Evolutionary conservation across 2,888 invertebrate genomes (phyloP), one percentile per base, ranked within the genome.

Genomic region (Molorchus minor): DNA sequence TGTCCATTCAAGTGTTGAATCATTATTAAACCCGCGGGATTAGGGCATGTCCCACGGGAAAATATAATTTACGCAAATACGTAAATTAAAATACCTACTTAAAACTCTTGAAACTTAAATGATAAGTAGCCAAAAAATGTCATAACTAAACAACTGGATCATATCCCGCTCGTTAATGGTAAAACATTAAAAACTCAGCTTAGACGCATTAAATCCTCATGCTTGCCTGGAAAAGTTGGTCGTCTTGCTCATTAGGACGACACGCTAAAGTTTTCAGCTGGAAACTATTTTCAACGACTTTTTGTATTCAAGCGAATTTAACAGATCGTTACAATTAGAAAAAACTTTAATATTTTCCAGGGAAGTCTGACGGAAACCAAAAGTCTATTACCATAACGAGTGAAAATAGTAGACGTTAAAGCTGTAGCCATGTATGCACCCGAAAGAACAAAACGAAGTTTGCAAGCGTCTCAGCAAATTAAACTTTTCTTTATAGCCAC

Each of bases 401-500:
- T 16, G 33, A 10, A 44, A 44, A 54, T 44, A 44, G 33, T 20
- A 25, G 40, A 21, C 29, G 3, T 20, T 36, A 2, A 30, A 20
- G 35, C 35, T 33, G n/a, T 20, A 41, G 30, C 29, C 25, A 20
- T 20, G n/a, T 15, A 3, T 35, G n/a, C 43, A 16, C 19, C 29
- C 17, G 12, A 45, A 47, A 47, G 56, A 41, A 56, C 46, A 30
- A 56, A 47, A 46, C 19, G 21, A 41, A 56, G 46, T 38, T 55
- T 25, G 35, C 25, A 55, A 55, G 40, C 40, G 29, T n/a, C 33
- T 12, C 10, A 13, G 49, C 13, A 52, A 30, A 52, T 52, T 41
- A 52, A 52, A 52, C 53, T 52, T 58, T 25, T 51, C 43, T 51
- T 53, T 46, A 33, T 33, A 21, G 45, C 19, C 19, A 45, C 36